Conservation (phyloP, 2,888 invertebrate genomes). For the Galerucella pusilla region DNA sequence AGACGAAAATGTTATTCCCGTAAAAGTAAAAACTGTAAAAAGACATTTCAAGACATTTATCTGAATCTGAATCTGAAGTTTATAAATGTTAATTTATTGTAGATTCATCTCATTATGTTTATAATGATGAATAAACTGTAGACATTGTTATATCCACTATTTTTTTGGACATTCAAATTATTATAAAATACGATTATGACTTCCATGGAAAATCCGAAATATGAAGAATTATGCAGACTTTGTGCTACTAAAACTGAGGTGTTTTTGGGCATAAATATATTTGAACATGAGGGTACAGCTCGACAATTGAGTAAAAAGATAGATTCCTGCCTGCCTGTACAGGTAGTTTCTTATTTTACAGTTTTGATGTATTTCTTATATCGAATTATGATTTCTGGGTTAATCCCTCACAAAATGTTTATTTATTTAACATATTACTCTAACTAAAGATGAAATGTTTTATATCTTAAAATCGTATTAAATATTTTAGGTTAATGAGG, state of each 20-base stretch:
- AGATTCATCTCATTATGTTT: background rate
- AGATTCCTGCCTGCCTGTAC: slow-evolving; percentile 69
- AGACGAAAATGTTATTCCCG: slow-evolving; percentile 4
- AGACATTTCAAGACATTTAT: slow-evolving; percentile 11
- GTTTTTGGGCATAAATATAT: slow-evolving; percentile 61
- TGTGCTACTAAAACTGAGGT: slow-evolving; percentile 63
- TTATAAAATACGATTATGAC: slow-evolving; percentile 11
- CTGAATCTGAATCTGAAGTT: background rate
- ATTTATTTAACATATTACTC: background rate
- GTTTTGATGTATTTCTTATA: slow-evolving; percentile 5
- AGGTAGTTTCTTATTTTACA: slow-evolving; percentile 56
- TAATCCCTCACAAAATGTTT: background rate
- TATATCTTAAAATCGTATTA: background rate
- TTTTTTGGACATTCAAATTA: background rate
- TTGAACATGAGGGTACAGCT: slow-evolving; percentile 65
- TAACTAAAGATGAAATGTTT: background rate
- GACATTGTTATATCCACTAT: background rate
- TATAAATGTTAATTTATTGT: slow-evolving; percentile 13
- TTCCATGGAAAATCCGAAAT: slow-evolving; percentile 48
- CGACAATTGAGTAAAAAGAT: slow-evolving; percentile 71
- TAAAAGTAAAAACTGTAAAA: too few species aligned
- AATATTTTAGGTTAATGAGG: slow-evolving; percentile 66
- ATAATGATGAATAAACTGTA: slow-evolving; percentile 4
- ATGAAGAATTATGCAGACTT: slow-evolving; percentile 62
- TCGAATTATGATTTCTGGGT: background rate